Evolutionary conservation across 2,113 vertebrate genomes (phyloP).

Genomic region (Sinocyclocheilus anshuiensis): DNA sequence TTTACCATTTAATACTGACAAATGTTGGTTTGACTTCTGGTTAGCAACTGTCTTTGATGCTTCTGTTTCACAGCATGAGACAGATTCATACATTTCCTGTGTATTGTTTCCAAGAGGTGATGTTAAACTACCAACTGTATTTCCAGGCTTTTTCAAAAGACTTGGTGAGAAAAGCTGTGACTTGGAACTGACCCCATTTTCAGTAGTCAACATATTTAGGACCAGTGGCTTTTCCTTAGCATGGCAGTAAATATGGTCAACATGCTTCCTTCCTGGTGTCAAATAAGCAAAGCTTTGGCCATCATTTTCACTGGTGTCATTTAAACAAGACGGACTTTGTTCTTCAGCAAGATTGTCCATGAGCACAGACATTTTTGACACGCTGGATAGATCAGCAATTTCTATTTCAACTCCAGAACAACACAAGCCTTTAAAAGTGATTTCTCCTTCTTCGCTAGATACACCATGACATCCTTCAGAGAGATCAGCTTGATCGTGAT

Average conservation of each 20-base stretch:
- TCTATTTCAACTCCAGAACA: constrained; percentile 49
- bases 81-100: background rate
- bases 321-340: background rate
- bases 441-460: constrained; percentile 3
- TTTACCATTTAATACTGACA: background rate
- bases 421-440: constrained; percentile 43
- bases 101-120: background rate
- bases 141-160: background rate
- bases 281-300: background rate
- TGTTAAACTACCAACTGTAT: background rate
- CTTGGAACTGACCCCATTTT: background rate
- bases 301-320: background rate
- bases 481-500: background rate
- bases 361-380: constrained; percentile 24
- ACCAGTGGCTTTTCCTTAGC: background rate
- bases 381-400: background rate
- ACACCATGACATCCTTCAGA: background rate
- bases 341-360: background rate
- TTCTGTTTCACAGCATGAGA: background rate
- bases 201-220: background rate
- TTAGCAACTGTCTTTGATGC: background rate
- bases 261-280: background rate
- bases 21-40: background rate
- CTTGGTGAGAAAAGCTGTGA: background rate
- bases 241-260: constrained; percentile 28